phyloP scores from a whole-genome alignment of 1,140 invertebrate species.

The Laupala kohalensis region DNA sequence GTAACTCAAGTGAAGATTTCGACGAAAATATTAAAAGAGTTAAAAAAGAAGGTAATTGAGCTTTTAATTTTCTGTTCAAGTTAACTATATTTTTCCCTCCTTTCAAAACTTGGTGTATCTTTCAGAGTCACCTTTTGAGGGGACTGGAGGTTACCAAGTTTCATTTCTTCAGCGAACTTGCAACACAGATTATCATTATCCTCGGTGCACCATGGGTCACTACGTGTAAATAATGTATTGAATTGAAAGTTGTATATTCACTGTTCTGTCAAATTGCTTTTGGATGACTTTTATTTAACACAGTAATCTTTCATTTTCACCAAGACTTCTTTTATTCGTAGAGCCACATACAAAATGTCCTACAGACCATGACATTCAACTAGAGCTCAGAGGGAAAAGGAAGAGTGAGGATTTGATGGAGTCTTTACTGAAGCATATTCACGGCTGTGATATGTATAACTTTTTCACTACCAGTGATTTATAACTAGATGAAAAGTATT shows the following conservation, averaged over 20 bases:
- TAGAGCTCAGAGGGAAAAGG: neutral
- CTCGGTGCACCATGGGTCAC: constrained; percentile 8
- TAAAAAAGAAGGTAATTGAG: neutral
- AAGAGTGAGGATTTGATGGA: constrained; percentile 4
- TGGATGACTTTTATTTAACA: neutral
- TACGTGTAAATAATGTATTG: constrained; percentile 3
- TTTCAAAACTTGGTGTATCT: neutral
- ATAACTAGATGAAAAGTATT: neutral
- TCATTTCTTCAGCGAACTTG: neutral
- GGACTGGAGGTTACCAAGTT: neutral
- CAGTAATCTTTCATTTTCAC: neutral
- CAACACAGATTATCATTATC: constrained; percentile 3
- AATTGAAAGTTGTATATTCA: neutral
- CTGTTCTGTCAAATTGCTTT: neutral
- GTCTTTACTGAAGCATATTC: neutral
- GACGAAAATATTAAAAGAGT: neutral
- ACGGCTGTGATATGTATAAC: constrained; percentile 6
- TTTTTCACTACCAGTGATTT: constrained; percentile 1
- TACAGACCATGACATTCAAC: neutral
- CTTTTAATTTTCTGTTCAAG: neutral
- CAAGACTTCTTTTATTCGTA: constrained; percentile 5
- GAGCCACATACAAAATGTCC: neutral
- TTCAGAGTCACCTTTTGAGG: neutral
- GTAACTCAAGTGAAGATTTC: neutral
- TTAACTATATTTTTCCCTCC: neutral